phyloP scores from a whole-genome alignment of 2,888 invertebrate genomes.

The Tachina lurida region DNA sequence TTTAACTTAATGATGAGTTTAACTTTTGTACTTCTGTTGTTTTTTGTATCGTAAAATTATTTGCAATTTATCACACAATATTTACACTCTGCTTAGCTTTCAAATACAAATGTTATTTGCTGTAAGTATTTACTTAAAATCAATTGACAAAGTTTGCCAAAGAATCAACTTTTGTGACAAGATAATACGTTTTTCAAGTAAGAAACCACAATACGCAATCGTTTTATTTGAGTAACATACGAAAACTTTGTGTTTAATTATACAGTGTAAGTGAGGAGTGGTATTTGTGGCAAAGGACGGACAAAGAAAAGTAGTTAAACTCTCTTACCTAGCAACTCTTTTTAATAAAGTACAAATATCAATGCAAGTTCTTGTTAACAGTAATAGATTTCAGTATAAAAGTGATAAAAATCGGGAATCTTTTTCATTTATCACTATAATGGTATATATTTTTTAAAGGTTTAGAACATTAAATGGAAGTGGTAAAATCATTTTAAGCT shows the following conservation, averaged over 20 bases:
- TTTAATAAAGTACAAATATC: no score
- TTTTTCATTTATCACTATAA: no score
- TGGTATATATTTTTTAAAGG: no score
- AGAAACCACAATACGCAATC: conserved; percentile 26
- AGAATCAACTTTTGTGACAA: conserved; percentile 51
- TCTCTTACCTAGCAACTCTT: no score
- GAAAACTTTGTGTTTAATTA: conserved; percentile 23
- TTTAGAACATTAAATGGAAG: no score
- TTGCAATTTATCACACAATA: conserved; percentile 56
- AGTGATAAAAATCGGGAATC: no score
- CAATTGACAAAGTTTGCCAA: conserved; percentile 52
- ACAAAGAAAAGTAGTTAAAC: not conserved
- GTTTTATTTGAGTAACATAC: not conserved
- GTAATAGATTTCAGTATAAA: no score
- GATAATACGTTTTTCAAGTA: conserved; percentile 36
- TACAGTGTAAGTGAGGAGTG: conserved; percentile 3
- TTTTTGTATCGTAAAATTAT: conserved; percentile 28
- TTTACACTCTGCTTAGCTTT: conserved; percentile 46
- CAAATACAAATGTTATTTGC: conserved; percentile 25
- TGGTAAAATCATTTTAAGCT: no score
- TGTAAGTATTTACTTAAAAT: conserved; percentile 35
- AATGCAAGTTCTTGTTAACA: no score
- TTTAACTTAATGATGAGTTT: conserved; percentile 41
- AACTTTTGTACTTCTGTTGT: conserved; percentile 7
- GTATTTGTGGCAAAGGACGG: not conserved